Evolutionary conservation across 2,888 invertebrate genomes (phyloP).

Genomic region (Epirrhoe tristata): DNA sequence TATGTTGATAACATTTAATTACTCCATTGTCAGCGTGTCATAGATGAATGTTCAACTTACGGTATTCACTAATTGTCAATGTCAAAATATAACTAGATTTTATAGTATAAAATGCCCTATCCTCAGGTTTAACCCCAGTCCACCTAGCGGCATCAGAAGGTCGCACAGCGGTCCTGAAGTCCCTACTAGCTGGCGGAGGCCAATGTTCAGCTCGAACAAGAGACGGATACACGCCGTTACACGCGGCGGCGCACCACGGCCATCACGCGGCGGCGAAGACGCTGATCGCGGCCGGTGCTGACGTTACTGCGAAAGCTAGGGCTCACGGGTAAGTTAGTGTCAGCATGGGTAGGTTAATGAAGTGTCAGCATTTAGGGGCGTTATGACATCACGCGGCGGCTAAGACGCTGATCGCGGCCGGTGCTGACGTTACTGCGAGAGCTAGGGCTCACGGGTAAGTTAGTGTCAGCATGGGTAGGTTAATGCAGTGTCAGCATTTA

Average conservation of each 20-base stretch:
- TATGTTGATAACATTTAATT: no score
- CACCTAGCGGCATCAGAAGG: slow-evolving; percentile 98
- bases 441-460: slow-evolving; percentile 82
- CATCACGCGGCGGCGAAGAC: slow-evolving; percentile 96
- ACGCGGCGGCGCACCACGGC: slow-evolving; percentile 98
- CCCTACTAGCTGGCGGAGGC: slow-evolving; percentile 92
- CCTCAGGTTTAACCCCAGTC: slow-evolving; percentile 94
- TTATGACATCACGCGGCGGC: slow-evolving; percentile 97
- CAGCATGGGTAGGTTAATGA: background rate
- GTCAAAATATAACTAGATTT: no score
- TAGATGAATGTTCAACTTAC: no score
- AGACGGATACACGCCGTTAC: slow-evolving; percentile 96
- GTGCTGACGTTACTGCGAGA: slow-evolving; percentile 93
- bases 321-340: slow-evolving; percentile 69
- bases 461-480: no score
- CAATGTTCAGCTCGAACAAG: slow-evolving; percentile 90
- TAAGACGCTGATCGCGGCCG: slow-evolving; percentile 93
- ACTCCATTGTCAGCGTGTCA: no score
- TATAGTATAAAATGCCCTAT: no score
- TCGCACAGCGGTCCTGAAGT: slow-evolving; percentile 92
- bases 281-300: slow-evolving; percentile 94
- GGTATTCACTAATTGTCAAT: no score
- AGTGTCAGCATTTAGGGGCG: slow-evolving; percentile 86
- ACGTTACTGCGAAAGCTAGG: slow-evolving; percentile 90
- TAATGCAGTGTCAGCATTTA: slow-evolving; percentile 84